phyloP scores from a whole-genome alignment of 1,140 invertebrate species.

The Adoxophyes honmai region DNA sequence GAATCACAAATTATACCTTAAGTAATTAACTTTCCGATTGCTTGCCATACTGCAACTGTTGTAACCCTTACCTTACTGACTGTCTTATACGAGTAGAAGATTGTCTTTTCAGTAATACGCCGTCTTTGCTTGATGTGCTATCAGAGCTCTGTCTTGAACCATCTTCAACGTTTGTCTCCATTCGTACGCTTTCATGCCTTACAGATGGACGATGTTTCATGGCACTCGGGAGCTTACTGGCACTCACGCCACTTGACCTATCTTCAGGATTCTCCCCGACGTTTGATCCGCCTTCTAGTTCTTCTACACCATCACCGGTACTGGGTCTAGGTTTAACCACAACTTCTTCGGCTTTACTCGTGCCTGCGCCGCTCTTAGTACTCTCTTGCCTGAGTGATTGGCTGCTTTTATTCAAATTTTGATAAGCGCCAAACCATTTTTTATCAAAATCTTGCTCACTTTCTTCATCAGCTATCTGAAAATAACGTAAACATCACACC shows the following conservation, averaged over 20 bases:
- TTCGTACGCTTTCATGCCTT: neutral
- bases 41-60: constrained; percentile 11
- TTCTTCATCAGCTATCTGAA: constrained; percentile 50
- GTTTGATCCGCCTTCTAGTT: too few relatives aligned
- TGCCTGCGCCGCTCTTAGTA: too few relatives aligned
- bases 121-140: neutral
- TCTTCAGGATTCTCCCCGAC: too few relatives aligned
- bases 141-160: constrained; percentile 9
- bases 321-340: too few relatives aligned
- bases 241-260: too few relatives aligned
- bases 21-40: too few relatives aligned
- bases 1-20: too few relatives aligned
- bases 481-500: too few relatives aligned
- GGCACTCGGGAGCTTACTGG: neutral
- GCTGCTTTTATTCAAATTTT: constrained; percentile 36
- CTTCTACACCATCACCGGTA: too few relatives aligned
- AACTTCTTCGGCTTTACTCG: too few relatives aligned
- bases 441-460: constrained; percentile 63
- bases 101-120: neutral
- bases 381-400: neutral
- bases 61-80: constrained; percentile 33
- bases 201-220: neutral
- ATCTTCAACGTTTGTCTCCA: neutral
- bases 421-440: constrained; percentile 60
- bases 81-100: constrained; percentile 23